Evolutionary conservation across 2,888 invertebrate genomes (phyloP), one percentile per base, ranked within the genome.

Genomic region (Drosophila antonietae): DNA sequence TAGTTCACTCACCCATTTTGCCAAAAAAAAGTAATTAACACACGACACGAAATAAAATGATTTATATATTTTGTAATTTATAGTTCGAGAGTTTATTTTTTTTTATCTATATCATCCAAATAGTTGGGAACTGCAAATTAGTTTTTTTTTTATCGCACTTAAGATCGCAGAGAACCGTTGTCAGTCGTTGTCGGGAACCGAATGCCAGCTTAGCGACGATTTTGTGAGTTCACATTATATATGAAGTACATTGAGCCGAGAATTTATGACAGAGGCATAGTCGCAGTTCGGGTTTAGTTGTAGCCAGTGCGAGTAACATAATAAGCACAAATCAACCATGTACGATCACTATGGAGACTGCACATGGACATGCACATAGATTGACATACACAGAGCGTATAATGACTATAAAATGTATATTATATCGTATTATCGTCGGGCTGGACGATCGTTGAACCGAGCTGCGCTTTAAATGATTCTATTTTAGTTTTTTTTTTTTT

Each of bases 1-100:
- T 31, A n/a, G 8, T 10, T 58, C 47, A 90, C 83, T 84, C 67
- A 84, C 83, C 87, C 83, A 84, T 84, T 83, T 73, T 83, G 74
- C 59, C 63, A 39, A 41, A 20, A 62, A 47, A 73, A 47, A 59
- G 55, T 44, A 73, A 70, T 70, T 64, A 67, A 31, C 60, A 47
- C 64, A 61, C 63, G 39, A 69, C 44, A 57, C 68, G 46, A 49
- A 53, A 10, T 35, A 6, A 37, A 39, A n/a, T 23, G 0, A 0
- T 53, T 53, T n/a, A 15, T 46, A 2, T 5, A 10, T n/a, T 15
- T 20, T 15, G 12, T 44, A 4, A 51, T 53, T 44, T 33, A 41
- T 39, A 44, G 15, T 20, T 43, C 28, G 3, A 18, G 9, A 23
- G 15, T 1, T 35, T 23, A 53, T 15, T 15, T 15, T 15, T 15